These are phyloP conservation scores for Villa cingulata DNA, from an alignment of 2,888 invertebrate genomes.

Conservation along the genomic window DNA sequence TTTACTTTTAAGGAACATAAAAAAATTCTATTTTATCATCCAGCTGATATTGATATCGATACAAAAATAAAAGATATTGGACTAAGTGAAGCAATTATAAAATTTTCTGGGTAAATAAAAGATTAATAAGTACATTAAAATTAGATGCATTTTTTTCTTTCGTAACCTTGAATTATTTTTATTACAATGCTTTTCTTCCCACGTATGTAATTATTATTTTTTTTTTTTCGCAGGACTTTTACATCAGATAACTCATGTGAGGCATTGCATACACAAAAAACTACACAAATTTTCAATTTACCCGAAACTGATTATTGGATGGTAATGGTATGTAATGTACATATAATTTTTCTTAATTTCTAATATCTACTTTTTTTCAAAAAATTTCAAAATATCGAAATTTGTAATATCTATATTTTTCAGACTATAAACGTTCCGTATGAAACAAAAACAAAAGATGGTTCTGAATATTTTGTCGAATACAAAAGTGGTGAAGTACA, in stretches of 20 bases:
- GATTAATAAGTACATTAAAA: no score
- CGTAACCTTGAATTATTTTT: not conserved
- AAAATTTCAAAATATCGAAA: not conserved
- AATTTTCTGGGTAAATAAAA: constrained; percentile 86
- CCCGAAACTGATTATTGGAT: constrained; percentile 84
- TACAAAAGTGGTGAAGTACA: constrained; percentile 72
- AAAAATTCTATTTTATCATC: constrained; percentile 78
- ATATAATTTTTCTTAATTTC: not conserved
- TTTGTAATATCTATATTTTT: no score
- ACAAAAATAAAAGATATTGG: constrained; percentile 85
- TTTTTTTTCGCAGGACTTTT: constrained; percentile 39
- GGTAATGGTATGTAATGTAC: constrained; percentile 54
- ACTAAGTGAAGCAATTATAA: constrained; percentile 86
- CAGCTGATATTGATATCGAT: constrained; percentile 60
- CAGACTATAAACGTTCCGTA: constrained; percentile 67
- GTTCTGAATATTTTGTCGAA: constrained; percentile 49
- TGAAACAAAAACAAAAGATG: constrained; percentile 58
- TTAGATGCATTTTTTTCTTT: not conserved
- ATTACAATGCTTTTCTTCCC: not conserved
- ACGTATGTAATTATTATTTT: not conserved
- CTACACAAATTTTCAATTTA: constrained; percentile 73
- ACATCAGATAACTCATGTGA: constrained; percentile 64
- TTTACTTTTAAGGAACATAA: constrained; percentile 57
- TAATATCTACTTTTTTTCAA: not conserved
- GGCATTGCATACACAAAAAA: constrained; percentile 79